Evolutionary conservation across 30 jellyfish, hydroid and myxozoan species (phyloP).

Genomic region (Sanderia malayensis): DNA sequence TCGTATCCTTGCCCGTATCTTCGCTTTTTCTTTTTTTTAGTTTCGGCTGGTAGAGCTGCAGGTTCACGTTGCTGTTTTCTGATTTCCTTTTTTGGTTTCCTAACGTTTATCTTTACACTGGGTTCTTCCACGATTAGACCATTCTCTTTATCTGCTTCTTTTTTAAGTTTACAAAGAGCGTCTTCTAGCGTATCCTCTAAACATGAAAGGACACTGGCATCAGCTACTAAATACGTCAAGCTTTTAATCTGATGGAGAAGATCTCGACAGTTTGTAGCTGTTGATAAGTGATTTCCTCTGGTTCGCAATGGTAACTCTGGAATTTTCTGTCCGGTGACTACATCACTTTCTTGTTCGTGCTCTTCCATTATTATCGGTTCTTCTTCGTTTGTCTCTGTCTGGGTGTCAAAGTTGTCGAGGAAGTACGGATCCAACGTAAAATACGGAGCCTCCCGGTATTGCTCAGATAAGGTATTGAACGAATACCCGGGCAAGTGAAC

Average conservation of each 20-base stretch:
- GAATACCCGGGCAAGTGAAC: background rate
- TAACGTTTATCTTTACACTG: too few species aligned
- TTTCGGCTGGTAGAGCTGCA: too few species aligned
- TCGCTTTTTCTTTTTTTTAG: too few species aligned
- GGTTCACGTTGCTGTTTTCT: too few species aligned
- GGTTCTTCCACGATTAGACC: too few species aligned
- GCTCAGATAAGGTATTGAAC: background rate
- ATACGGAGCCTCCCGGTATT: slow-evolving; percentile 13
- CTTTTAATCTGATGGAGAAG: slow-evolving; percentile 5
- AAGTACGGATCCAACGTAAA: background rate
- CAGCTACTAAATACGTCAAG: too few species aligned
- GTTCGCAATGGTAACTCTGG: background rate
- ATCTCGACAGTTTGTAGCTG: slow-evolving; percentile 15
- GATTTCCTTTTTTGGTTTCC: too few species aligned
- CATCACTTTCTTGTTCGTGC: background rate
- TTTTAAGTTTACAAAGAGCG: background rate
- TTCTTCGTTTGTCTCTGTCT: background rate
- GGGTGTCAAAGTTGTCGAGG: too few species aligned
- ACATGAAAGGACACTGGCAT: background rate
- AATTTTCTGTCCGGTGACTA: too few species aligned
- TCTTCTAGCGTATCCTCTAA: background rate
- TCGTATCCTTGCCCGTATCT: too few species aligned
- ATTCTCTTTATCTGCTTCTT: too few species aligned
- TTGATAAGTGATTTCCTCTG: background rate
- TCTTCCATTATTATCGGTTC: background rate